These are phyloP conservation scores for Buathra laborator DNA, from an alignment of 2,888 invertebrate species.

Conservation along the genomic window DNA sequence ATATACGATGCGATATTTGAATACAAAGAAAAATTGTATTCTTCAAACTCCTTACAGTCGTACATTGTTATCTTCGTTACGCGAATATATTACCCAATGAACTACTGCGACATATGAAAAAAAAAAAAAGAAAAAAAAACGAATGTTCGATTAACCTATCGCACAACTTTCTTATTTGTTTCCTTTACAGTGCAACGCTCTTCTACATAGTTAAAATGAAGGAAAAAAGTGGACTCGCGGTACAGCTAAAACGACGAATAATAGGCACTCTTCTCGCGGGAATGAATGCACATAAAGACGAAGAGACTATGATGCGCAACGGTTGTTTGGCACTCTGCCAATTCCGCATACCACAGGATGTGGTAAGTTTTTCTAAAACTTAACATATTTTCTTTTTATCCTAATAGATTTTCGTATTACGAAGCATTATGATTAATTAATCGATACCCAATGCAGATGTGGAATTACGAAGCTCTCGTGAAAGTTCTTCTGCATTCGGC, in stretches of 20 bases:
- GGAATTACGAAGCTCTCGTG: slow-evolving; percentile 95
- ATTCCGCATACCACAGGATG: slow-evolving; percentile 97
- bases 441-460: slow-evolving; percentile 88
- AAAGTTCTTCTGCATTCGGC: slow-evolving; percentile 93
- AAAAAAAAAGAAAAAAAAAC: background rate
- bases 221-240: slow-evolving; percentile 91
- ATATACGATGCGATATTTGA: too few relatives aligned
- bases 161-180: slow-evolving; percentile 5
- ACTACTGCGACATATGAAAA: background rate
- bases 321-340: slow-evolving; percentile 97
- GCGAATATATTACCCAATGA: background rate
- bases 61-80: background rate
- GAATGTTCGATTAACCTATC: background rate
- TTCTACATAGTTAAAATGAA: slow-evolving; percentile 97
- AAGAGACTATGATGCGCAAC: slow-evolving; percentile 98
- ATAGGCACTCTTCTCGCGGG: slow-evolving; percentile 94
- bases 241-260: slow-evolving; percentile 91
- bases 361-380: slow-evolving; percentile 88
- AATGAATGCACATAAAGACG: slow-evolving; percentile 94
- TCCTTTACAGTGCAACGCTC: slow-evolving; percentile 92
- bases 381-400: background rate
- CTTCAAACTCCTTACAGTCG: too few relatives aligned
- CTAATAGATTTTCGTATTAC: slow-evolving; percentile 5
- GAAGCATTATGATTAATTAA: slow-evolving; percentile 39
- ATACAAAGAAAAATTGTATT: too few relatives aligned